Conservation (phyloP, 2,113 vertebrate genomes). For the Sakesphorus luctuosus region DNA sequence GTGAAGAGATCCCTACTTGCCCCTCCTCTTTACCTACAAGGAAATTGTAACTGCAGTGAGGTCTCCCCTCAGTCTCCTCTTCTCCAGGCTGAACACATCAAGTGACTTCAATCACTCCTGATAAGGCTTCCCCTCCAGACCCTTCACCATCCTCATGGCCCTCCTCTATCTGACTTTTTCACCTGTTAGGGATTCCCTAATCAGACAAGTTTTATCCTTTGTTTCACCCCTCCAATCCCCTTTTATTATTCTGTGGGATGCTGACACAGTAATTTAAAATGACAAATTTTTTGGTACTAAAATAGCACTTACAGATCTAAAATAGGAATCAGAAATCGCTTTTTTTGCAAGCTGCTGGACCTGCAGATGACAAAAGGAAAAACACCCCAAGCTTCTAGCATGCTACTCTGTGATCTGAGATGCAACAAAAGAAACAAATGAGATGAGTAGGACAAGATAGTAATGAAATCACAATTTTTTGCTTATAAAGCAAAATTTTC, state of each 20-base stretch:
- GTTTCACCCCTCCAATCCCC: not conserved
- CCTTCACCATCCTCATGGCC: not conserved
- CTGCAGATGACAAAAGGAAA: not conserved
- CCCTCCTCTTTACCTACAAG: too few species aligned
- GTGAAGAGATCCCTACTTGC: not conserved
- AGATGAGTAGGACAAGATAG: not conserved
- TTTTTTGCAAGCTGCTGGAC: not conserved
- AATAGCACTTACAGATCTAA: not conserved
- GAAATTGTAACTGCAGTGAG: accelerated
- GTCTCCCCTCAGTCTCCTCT: not conserved
- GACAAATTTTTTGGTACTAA: not conserved
- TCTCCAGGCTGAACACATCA: not conserved
- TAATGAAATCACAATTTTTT: not conserved
- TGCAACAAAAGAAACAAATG: not conserved
- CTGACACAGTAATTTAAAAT: not conserved
- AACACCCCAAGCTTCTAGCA: not conserved
- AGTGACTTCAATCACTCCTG: not conserved
- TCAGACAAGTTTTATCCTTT: not conserved
- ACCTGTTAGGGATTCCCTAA: not conserved
- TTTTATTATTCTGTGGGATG: not conserved
- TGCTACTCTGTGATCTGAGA: not conserved
- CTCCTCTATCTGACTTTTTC: not conserved
- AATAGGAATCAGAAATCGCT: not conserved
- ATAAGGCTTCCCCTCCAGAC: not conserved
- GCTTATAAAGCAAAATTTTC: not conserved